phyloP scores from a whole-genome alignment of 2,888 invertebrate species.

The Carpatolechia fugitivella region DNA sequence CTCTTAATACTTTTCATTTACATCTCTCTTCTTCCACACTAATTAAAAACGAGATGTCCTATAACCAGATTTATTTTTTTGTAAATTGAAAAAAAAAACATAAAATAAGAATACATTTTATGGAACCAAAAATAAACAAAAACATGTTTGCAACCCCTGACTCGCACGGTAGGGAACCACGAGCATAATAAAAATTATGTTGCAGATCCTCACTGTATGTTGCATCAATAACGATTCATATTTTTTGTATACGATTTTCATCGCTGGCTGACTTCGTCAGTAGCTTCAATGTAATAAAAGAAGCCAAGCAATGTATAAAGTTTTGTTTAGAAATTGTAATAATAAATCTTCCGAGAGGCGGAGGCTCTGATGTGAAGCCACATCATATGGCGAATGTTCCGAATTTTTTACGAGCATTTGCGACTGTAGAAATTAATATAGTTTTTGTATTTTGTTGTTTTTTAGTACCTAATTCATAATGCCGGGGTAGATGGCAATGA shows the following conservation, averaged over 20 bases:
- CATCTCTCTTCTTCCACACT: background rate
- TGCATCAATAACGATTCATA: conserved; percentile 43
- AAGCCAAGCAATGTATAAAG: conserved; percentile 40
- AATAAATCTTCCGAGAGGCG: conserved; percentile 61
- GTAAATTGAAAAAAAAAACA: too few relatives aligned
- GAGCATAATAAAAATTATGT: conserved; percentile 58
- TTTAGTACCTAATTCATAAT: conserved; percentile 46
- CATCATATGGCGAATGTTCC: conserved; percentile 69
- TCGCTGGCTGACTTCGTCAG: conserved; percentile 35
- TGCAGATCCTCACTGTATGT: conserved; percentile 55
- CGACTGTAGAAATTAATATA: conserved; percentile 50
- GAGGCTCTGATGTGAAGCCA: conserved; percentile 46
- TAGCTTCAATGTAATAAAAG: background rate
- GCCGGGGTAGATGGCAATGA: conserved; percentile 41
- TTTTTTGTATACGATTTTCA: conserved; percentile 41
- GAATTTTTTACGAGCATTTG: conserved; percentile 67
- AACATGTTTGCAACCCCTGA: conserved; percentile 34
- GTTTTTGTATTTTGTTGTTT: conserved; percentile 52
- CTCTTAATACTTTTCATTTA: background rate
- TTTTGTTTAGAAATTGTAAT: conserved; percentile 32
- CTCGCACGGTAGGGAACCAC: conserved; percentile 50
- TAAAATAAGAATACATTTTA: too few relatives aligned
- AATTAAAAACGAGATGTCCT: background rate
- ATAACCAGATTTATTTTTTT: too few relatives aligned
- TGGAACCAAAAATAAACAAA: background rate